Conservation (phyloP, 2,797 vertebrate genomes). For the Takifugu ocellatus region DNA sequence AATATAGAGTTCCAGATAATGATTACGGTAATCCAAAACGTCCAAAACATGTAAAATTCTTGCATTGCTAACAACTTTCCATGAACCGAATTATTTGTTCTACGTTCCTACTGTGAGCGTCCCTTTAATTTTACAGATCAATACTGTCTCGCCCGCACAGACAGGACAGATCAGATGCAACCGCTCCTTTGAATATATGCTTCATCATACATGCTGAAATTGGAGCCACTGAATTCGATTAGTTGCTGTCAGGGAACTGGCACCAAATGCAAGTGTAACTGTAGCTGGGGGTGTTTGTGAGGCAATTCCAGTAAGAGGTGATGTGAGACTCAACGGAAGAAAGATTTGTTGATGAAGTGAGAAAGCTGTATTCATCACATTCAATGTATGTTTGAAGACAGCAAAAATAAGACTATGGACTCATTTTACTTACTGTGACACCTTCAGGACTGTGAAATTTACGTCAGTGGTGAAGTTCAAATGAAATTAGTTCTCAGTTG, state of each 20-base stretch:
- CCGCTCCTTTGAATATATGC: background rate
- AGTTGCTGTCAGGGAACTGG: slow-evolving; percentile 2
- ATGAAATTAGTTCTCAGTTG: background rate
- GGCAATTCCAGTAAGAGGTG: background rate
- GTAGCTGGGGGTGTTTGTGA: background rate
- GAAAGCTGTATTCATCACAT: no score
- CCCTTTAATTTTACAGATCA: background rate
- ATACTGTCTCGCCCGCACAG: background rate
- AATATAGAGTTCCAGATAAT: no score
- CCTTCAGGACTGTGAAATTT: background rate
- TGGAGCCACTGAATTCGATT: background rate
- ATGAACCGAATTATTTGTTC: no score
- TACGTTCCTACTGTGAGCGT: no score
- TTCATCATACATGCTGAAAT: slow-evolving; percentile 4
- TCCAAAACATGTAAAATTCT: no score
- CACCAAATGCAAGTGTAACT: background rate
- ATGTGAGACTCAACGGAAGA: background rate
- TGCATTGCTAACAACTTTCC: no score
- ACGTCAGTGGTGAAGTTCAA: no score
- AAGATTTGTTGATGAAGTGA: no score
- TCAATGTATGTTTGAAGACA: background rate
- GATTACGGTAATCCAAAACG: no score
- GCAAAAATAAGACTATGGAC: background rate
- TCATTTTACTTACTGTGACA: no score
- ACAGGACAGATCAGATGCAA: slow-evolving; percentile 1